These are phyloP conservation scores for Perca schrenkii DNA, from an alignment of 2,113 vertebrate species.

Conservation along the genomic window DNA sequence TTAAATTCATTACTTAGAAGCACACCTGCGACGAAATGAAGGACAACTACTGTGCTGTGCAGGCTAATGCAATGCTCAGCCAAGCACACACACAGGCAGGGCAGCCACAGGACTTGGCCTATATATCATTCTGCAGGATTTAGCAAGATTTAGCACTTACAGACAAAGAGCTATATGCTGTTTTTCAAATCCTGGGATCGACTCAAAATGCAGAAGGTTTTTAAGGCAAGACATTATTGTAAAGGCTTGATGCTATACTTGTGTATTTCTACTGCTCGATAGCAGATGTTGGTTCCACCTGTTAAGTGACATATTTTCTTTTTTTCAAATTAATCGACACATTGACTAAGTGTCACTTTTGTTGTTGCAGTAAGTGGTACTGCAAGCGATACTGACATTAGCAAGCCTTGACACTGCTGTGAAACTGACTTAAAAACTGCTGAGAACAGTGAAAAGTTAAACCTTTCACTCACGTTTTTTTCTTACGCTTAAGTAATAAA, in stretches of 20 bases:
- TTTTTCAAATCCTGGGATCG: conserved; percentile 31
- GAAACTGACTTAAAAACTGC: conserved; percentile 7
- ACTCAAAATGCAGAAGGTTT: conserved; percentile 7
- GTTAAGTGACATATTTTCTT: background rate
- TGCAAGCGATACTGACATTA: conserved; percentile 4
- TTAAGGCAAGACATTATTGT: background rate
- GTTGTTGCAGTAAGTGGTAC: background rate
- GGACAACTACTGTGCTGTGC: conserved; percentile 56
- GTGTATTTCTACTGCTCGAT: background rate
- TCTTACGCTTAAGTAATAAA: background rate
- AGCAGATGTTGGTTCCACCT: background rate
- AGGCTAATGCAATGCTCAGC: conserved; percentile 63
- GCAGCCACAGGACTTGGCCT: conserved; percentile 56
- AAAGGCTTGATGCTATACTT: background rate
- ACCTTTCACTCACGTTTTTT: background rate
- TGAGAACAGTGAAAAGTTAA: background rate
- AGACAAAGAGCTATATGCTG: conserved; percentile 44
- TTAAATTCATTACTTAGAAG: conserved; percentile 65
- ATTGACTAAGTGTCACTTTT: background rate
- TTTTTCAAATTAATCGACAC: conserved; percentile 5
- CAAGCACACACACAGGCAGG: conserved; percentile 50
- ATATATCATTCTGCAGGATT: conserved; percentile 59
- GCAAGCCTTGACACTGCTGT: background rate
- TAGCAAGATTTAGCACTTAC: conserved; percentile 45
- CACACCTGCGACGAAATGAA: conserved; percentile 61